Evolutionary conservation across 37 sponge, comb jelly and placozoan genomes (phyloP).

Genomic region (Aphrocallistes beatrix): DNA sequence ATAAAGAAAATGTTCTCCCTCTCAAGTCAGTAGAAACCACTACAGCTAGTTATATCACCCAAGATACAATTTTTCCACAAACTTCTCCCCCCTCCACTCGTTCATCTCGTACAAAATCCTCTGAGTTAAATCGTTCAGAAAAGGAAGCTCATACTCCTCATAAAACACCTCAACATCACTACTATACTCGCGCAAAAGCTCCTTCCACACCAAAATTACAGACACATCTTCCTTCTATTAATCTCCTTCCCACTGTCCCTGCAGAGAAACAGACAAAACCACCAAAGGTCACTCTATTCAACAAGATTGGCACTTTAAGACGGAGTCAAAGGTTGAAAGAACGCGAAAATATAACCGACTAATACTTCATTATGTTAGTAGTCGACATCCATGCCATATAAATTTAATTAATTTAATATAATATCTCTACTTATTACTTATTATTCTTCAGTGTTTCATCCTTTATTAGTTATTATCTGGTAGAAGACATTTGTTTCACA

Average conservation of each 20-base stretch:
- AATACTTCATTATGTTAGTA: too few relatives aligned
- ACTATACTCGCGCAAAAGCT: neutral
- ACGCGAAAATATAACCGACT: too few relatives aligned
- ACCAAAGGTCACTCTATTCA: slow-evolving; percentile 14
- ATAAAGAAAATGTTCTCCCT: neutral
- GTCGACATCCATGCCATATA: too few relatives aligned
- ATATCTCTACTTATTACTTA: too few relatives aligned
- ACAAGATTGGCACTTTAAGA: neutral
- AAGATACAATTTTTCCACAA: neutral
- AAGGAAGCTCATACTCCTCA: neutral
- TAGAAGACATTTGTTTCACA: too few relatives aligned
- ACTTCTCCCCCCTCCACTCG: neutral
- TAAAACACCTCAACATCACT: neutral
- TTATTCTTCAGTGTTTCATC: too few relatives aligned
- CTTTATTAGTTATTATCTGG: too few relatives aligned
- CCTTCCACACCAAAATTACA: neutral
- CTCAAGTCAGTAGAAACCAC: neutral
- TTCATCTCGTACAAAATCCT: neutral
- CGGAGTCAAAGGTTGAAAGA: neutral
- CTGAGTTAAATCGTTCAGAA: neutral
- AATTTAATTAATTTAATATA: too few relatives aligned
- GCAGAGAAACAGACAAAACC: slow-evolving; percentile 3
- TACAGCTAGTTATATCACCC: neutral
- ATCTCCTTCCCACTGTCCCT: neutral
- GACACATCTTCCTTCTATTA: neutral